Conservation (phyloP, 1,140 invertebrate genomes). For the Eufriesea mexicana region DNA sequence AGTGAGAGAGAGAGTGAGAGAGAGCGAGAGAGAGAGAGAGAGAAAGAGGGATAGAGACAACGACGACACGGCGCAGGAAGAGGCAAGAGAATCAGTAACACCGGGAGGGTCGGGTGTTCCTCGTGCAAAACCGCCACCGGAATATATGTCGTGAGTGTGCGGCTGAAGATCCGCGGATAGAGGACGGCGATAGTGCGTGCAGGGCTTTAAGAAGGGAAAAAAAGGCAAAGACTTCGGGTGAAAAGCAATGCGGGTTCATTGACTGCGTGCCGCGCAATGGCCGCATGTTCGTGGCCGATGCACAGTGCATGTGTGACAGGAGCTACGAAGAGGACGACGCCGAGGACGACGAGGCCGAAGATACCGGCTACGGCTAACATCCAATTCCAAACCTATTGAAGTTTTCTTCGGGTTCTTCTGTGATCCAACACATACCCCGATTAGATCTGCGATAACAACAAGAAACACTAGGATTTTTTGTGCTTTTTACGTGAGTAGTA, state of each 20-base stretch:
- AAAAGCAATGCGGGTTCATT: constrained; percentile 71
- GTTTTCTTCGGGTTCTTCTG: not conserved
- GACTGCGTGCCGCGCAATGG: constrained; percentile 68
- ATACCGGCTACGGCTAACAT: constrained; percentile 42
- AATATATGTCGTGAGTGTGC: constrained; percentile 54
- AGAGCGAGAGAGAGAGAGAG: constrained; percentile 22
- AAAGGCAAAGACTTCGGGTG: constrained; percentile 54
- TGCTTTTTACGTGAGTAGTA: constrained; percentile 26
- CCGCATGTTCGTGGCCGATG: constrained; percentile 65
- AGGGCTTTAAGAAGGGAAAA: constrained; percentile 53
- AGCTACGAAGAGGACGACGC: constrained; percentile 54
- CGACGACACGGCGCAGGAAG: constrained; percentile 52
- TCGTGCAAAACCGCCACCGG: constrained; percentile 66
- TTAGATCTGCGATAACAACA: constrained; percentile 20
- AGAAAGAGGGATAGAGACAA: constrained; percentile 25
- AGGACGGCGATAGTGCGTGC: constrained; percentile 52
- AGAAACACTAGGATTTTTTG: not conserved
- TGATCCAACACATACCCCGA: constrained; percentile 18
- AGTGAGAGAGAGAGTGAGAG: not conserved
- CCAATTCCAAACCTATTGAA: constrained; percentile 43
- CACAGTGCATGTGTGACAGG: constrained; percentile 61
- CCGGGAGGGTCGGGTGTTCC: constrained; percentile 60
- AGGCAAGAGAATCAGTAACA: constrained; percentile 61
- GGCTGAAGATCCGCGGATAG: constrained; percentile 63
- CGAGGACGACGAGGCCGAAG: constrained; percentile 48